Conservation (phyloP, 2,797 vertebrate species). For the Anguilla megastoma region DNA sequence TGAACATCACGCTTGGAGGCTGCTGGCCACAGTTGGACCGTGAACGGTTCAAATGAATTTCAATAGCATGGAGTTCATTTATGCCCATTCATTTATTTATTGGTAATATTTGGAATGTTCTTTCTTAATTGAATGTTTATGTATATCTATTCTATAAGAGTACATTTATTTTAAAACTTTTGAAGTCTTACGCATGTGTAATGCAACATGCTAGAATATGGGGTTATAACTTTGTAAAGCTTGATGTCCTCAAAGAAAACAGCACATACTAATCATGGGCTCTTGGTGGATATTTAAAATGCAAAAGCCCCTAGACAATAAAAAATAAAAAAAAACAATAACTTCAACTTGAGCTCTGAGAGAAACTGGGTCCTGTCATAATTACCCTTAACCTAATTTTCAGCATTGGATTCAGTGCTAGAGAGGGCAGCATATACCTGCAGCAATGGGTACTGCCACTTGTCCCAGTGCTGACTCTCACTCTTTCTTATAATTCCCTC, state of each 20-base stretch:
- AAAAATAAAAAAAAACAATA: neutral
- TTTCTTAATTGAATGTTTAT: neutral
- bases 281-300: neutral
- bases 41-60: neutral
- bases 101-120: neutral
- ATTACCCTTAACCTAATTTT: constrained; percentile 1
- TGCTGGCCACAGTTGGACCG: too few relatives aligned
- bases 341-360: neutral
- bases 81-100: neutral
- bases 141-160: neutral
- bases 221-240: neutral
- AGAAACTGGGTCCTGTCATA: constrained; percentile 6
- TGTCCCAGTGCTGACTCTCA: neutral
- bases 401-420: neutral
- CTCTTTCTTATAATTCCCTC: neutral
- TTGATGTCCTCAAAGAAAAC: neutral
- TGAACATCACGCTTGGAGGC: too few relatives aligned
- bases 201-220: too few relatives aligned
- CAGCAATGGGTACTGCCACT: neutral
- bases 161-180: too few relatives aligned
- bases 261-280: neutral
- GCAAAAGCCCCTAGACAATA: neutral
- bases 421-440: neutral
- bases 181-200: too few relatives aligned
- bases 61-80: neutral